These are phyloP conservation scores for Philaethria dido DNA, from an alignment of 2,888 invertebrate species.

Conservation along the genomic window DNA sequence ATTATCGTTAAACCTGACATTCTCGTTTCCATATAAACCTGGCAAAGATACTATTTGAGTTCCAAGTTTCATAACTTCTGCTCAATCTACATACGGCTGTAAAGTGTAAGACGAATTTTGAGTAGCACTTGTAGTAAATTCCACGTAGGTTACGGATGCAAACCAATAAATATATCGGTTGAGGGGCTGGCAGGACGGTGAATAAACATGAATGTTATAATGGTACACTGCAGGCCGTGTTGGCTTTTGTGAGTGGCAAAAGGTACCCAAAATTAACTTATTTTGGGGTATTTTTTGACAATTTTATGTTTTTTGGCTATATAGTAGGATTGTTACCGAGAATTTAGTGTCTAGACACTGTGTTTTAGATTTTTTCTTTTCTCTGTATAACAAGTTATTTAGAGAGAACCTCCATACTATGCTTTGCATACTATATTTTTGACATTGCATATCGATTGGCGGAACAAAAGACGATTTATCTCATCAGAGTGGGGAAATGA, in stretches of 20 bases:
- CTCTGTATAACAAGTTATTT: too few species aligned
- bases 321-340: too few species aligned
- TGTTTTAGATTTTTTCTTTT: too few species aligned
- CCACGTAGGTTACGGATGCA: conserved; percentile 67
- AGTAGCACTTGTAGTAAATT: conserved; percentile 58
- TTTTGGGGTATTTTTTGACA: too few species aligned
- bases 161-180: conserved; percentile 74
- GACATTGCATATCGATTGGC: too few species aligned
- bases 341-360: too few species aligned
- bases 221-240: conserved; percentile 18
- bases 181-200: conserved; percentile 59
- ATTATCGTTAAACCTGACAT: conserved; percentile 9
- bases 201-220: conserved; percentile 54
- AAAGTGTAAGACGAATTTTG: conserved; percentile 74
- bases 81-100: conserved; percentile 63
- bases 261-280: not conserved
- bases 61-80: conserved; percentile 21
- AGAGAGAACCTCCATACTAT: too few species aligned
- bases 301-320: too few species aligned
- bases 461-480: too few species aligned
- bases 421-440: too few species aligned
- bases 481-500: too few species aligned
- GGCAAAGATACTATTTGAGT: conserved; percentile 25
- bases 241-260: not conserved
- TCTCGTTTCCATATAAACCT: conserved; percentile 36